Base-by-base conservation (phyloP, 2,888 invertebrate genomes). In the Erpobdella octoculata region DNA sequence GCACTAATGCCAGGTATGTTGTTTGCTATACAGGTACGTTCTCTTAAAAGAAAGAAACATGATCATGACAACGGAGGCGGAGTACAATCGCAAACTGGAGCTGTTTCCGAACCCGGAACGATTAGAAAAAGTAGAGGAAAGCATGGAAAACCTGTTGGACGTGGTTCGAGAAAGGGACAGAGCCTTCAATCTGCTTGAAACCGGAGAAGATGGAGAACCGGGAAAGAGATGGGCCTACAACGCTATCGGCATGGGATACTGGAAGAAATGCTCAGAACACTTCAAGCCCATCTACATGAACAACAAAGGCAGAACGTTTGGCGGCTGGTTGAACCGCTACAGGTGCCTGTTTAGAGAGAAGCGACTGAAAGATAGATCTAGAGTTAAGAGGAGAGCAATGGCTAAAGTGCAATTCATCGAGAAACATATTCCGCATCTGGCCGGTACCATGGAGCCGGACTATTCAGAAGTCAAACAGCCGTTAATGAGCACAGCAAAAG, bases 41-140 rank as follows among this genome's bases (percentile, higher is more conserved):
- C 85, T 98, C 72, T 84, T 96, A 70, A 99, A 97, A 85, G 98
- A 99, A 84, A 87, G 89, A 71, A 98, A 99, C 83, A 96, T 97
- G 96, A 85, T 98, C 25, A 84, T 92, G 75, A 96, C 97, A 1
- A 95, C 97, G 96, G 92, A 95, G 84, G 88, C 91, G 74, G 90
- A 89, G 87, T 88, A 83, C 88, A 89, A 78, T 36, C 83, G 87
- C 53, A 85, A 88, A 79, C 83, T 85, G 75, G 85, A 87, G 80
- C 76, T 89, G 6, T 91, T 96, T 82, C 92, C 95, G 1, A 93
- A 88, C 84, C 93, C 94, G 1, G 96, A 97, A 84, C 87, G 96
- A 78, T 85, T 93, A 69, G 93, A 94, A 79, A 96, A 95, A 87
- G 87, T 96, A 0, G 88, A 91, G 80, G 90, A 91, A 77, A 94